phyloP scores from a whole-genome alignment of 2,888 invertebrate genomes.

The Leptinotarsa haldemani region DNA sequence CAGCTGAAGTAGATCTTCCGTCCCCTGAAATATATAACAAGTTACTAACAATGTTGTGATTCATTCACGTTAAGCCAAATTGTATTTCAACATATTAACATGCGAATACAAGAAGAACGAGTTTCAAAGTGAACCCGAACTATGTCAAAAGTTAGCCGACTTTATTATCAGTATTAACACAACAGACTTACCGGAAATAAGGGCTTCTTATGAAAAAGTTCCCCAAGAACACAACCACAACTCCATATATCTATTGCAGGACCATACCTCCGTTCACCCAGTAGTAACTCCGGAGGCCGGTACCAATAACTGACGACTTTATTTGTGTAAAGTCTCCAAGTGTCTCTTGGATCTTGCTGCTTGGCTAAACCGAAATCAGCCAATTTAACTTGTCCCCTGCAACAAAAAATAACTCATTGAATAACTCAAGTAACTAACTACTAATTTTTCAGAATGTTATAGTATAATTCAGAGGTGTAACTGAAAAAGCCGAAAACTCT shows the following conservation, averaged over 20 bases:
- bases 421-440: too few relatives aligned
- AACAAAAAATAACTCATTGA: slow-evolving; percentile 20
- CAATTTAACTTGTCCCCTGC: slow-evolving; percentile 97
- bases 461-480: too few relatives aligned
- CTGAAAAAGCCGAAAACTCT: too few relatives aligned
- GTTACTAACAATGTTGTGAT: not conserved
- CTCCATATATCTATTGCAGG: slow-evolving; percentile 99
- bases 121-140: too few relatives aligned
- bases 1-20: slow-evolving; percentile 83
- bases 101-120: too few relatives aligned
- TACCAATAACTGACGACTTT: slow-evolving; percentile 99
- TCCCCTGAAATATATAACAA: slow-evolving; percentile 73
- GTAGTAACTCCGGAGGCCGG: slow-evolving; percentile 94
- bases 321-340: slow-evolving; percentile 93
- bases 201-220: slow-evolving; percentile 95
- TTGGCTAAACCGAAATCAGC: slow-evolving; percentile 98
- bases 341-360: slow-evolving; percentile 94
- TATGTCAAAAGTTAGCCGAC: too few relatives aligned
- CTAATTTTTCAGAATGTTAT: too few relatives aligned
- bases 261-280: slow-evolving; percentile 97
- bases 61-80: too few relatives aligned
- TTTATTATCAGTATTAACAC: too few relatives aligned
- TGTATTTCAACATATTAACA: too few relatives aligned
- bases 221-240: slow-evolving; percentile 98
- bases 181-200: slow-evolving; percentile 84